A percentile compares a stretch with the other conserved stretches of the same genome.
phyloP scores from a whole-genome alignment of 2,797 vertebrate genomes.

The Tinamus major region DNA sequence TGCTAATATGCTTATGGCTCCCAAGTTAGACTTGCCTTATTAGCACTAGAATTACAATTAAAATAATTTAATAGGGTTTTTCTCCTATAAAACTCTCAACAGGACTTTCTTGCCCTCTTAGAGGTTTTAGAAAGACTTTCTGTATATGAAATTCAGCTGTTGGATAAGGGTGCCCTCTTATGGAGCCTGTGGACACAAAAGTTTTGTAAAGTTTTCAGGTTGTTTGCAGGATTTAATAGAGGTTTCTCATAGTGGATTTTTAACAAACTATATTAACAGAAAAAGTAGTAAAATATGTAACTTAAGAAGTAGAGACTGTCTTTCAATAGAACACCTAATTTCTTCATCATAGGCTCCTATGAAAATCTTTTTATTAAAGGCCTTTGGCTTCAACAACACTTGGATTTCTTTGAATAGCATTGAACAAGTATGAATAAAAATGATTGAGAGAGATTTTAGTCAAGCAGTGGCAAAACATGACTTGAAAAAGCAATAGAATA shows the following conservation, averaged over 20 bases:
- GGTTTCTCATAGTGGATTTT: not conserved
- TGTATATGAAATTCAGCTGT: not conserved
- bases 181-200: not conserved
- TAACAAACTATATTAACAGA: not conserved
- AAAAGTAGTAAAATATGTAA: not conserved
- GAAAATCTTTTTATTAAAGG: not conserved
- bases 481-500: not conserved
- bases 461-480: not conserved
- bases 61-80: not conserved
- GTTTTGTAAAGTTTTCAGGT: not conserved
- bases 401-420: not conserved
- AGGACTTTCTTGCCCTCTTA: not conserved
- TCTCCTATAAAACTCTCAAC: not conserved
- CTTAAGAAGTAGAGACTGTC: not conserved
- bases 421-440: not conserved
- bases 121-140: not conserved
- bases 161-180: constrained; percentile 43
- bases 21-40: not conserved
- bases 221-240: not conserved
- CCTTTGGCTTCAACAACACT: not conserved
- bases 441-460: not conserved
- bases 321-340: not conserved
- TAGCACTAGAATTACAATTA: constrained; percentile 10
- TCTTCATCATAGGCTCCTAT: rapidly evolving
- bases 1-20: not conserved